Base-by-base conservation (phyloP, 1,140 invertebrate genomes). In the Cylas formicarius region DNA sequence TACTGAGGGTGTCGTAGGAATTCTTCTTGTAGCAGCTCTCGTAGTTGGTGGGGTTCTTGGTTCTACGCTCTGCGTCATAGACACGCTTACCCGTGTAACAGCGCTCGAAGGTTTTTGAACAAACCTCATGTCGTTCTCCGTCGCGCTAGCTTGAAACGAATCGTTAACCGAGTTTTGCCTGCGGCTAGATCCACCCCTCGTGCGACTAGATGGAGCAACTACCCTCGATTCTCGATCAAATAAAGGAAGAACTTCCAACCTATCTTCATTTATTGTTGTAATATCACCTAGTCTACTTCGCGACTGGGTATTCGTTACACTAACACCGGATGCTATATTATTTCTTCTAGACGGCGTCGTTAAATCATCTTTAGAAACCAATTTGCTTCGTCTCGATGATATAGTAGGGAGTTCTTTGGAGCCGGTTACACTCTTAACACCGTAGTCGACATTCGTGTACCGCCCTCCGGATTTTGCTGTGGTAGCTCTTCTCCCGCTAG, bases 221-320 rank as follows among this genome's bases (percentile, higher is more conserved):
- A 47, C 45, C 49, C 55, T 60, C 2, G 48, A 19, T 44, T 63
- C 61, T 6, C 40, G 48, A 50, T 63, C 61, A 40, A 63, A 63
- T 20, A 63, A 41, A 2, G 61, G 61, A 20, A 63, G 38, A 2
- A 63, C 59, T 50, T 63, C 61, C 19, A 63, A 34, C 44, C 60
- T 58, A 13, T 51, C 40, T 46, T 63, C 59, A 18, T 63, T 56
- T 16, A 63, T 49, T 7, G 47, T 43, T 42, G 55, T 50, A 7
- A 53, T 50, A 2, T 41, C 20, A 7, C 50, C 46, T 42, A 46
- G 41, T 38, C 56, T 39, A 22, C 27, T 29, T 17, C 53, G 13
- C 37, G 7, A 2, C 22, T 9, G 0, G 11, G 5, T 11, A 28
- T 28, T 28, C 27, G 27, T 28, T 28, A n/a, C n/a, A n/a, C n/a